Evolutionary conservation across 2,888 invertebrate species (phyloP), one percentile per base, ranked within the genome.

Genomic region (Trypoxylon attenuatum): DNA sequence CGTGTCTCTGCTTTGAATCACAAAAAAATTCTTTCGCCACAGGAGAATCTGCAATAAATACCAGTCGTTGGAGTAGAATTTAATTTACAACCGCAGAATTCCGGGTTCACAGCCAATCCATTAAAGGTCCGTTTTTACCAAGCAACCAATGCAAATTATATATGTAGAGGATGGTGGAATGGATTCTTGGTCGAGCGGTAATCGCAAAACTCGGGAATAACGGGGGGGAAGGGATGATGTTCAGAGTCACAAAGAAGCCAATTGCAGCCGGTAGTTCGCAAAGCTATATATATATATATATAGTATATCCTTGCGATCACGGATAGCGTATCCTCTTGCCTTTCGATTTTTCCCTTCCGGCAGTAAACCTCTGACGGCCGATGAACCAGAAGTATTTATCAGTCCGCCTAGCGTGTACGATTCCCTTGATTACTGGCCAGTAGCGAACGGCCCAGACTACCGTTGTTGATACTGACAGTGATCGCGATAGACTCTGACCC

Each of bases 331-430:
- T 42, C 60, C 50, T 50, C 45, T 53, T 39, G 51, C 41, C 51
- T 41, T 51, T 49, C 62, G 67, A 61, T 69, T 67, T 69, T 58
- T 47, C 46, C 18, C 49, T 47, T 43, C 27, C 38, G 33, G n/a
- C n/a, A n/a, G n/a, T n/a, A n/a, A 50, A 45, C 45, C 49, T 68
- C 60, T 29, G 53, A 50, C 56, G 60, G 52, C 54, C 57, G 41
- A 57, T 62, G 57, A 64, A 65, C 58, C 47, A 57, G 57, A 67
- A 60, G 51, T 56, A 60, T 75, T 67, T 68, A 67, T 49, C 39
- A 57, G 61, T 63, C 60, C 50, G 46, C 62, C 49, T 38, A 18
- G 50, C 50, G 58, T 62, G 69, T 53, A 60, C 42, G 21, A 10
- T 6, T 10, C 22, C 41, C 22, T 52, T 27, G 21, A 25, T 33